Percentiles rank a stretch among this genome's conserved stretches.
phyloP scores from a whole-genome alignment of 2,888 invertebrate species.

The Drosophila nr. medialis region DNA sequence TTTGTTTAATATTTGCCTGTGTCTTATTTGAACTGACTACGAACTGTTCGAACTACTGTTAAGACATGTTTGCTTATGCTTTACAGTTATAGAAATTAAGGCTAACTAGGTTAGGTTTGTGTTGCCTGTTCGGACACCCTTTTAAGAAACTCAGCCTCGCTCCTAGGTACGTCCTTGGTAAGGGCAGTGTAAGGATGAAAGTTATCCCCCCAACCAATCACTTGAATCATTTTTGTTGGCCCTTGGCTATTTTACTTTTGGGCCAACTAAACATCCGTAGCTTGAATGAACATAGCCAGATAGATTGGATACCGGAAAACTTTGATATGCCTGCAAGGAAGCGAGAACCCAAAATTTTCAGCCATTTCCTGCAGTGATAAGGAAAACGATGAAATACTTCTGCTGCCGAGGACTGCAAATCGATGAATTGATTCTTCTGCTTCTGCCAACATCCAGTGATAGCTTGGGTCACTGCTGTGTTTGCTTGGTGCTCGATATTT shows the following conservation, averaged over 20 bases:
- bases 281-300: neutral
- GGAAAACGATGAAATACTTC: neutral
- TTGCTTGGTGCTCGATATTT: neutral
- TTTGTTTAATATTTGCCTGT: neutral
- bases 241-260: neutral
- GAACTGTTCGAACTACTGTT: no score
- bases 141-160: neutral
- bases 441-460: neutral
- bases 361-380: neutral
- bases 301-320: neutral
- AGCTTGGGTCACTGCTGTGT: neutral
- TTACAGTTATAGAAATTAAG: neutral
- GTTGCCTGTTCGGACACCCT: neutral
- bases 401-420: neutral
- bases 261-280: neutral
- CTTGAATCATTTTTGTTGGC: neutral
- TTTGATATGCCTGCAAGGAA: neutral
- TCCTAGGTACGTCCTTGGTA: no score
- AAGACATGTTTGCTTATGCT: neutral
- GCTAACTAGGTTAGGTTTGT: neutral
- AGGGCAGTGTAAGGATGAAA: neutral
- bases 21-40: neutral
- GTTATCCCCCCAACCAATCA: no score
- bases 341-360: neutral
- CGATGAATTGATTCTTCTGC: neutral